Evolutionary conservation across 2,113 vertebrate species (phyloP).

Genomic region (Benitochromis conjunctus): DNA sequence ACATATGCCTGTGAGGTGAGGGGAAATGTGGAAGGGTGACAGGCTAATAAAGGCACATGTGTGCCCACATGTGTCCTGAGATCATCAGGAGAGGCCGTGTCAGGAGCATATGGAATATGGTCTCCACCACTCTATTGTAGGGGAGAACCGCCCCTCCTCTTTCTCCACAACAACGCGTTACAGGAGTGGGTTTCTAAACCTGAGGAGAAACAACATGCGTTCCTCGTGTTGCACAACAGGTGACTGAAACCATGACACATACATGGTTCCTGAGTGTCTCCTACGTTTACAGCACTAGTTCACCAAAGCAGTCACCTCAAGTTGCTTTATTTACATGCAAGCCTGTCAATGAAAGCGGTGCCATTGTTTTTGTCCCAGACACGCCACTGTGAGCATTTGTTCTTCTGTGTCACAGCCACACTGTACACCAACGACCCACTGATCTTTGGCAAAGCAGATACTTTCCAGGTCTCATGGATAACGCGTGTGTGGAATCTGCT

Average conservation of each 20-base stretch:
- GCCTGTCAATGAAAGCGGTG: background rate
- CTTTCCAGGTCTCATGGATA: background rate
- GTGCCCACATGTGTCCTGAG: background rate
- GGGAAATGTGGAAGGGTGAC: background rate
- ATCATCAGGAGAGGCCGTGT: background rate
- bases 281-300: background rate
- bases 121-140: background rate
- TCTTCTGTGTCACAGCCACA: background rate
- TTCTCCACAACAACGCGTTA: background rate
- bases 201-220: background rate
- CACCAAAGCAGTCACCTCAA: background rate
- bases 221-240: background rate
- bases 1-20: background rate
- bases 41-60: too few species aligned
- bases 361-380: fast-evolving
- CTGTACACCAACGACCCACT: background rate
- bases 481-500: background rate
- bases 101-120: background rate
- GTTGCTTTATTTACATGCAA: background rate
- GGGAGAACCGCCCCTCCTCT: background rate
- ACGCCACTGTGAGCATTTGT: background rate
- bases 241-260: background rate
- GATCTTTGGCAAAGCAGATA: background rate
- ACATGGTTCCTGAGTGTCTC: background rate
- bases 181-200: background rate